Evolutionary conservation across 2,888 invertebrate genomes (phyloP), one percentile per base, ranked within the genome.

Genomic region (Standfussiana lucernea): DNA sequence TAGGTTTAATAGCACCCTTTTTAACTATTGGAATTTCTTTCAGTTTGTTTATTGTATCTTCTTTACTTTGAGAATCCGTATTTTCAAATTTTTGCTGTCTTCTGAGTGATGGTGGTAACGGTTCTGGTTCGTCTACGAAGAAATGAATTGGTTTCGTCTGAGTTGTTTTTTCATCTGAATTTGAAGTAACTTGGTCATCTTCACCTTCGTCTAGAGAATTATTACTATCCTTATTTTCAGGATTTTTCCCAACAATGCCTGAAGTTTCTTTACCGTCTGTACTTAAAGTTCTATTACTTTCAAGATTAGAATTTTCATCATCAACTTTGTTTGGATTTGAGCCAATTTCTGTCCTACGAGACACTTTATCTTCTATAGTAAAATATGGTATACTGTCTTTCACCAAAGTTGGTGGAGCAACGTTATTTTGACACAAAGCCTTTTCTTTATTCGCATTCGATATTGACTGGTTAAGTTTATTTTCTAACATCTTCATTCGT

Each of bases 121-220:
- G 59, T 50, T 75, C 85, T 15, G 71, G 71, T 74, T 84, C 83
- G 7, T 85, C 83, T 66, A 82, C 40, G 15, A 65, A 78, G 21
- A 78, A 85, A 45, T 72, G 15, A 59, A 53, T 28, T 32, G 66
- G 78, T 64, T 78, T 85, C 15, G 6, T 28, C 6, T 28, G 2
- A 50, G 8, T 15, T 53, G 6, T 2, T 40, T 59, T 72, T 42
- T 2, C 42, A 1, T 66, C 37, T 10, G 24, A 24, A 53, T 59
- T 53, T 13, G 13, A 28, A 62, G 18, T 13, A 21, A 64, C 11
- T 37, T 66, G 50, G 32, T 67, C 35, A 28, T 62, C 28, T n/a
- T 53, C 37, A 13, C 0, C 32, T 50, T 70, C 47, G 10, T 42
- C 61, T 32, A 21, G 1, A 18, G 2, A 62, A 42, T 28, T 13